Base-by-base conservation (phyloP, 2,888 invertebrate genomes). In the Eupithecia dodoneata region DNA sequence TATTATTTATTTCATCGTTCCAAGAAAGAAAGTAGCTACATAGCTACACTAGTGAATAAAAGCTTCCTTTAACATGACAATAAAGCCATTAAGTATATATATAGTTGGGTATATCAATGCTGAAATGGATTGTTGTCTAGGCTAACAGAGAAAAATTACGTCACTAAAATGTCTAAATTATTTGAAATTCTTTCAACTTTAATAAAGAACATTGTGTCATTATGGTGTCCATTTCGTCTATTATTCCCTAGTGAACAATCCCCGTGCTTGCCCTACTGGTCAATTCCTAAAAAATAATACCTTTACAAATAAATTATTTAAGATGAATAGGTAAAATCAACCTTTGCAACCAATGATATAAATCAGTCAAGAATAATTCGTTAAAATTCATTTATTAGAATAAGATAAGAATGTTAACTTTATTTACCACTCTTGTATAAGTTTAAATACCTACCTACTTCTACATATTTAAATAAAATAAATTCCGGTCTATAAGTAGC, bases 401-500 rank as follows among this genome's bases (percentile, higher is more conserved):
- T 55, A 59, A 59, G 59, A n/a, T 18, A 59, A 59, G 2, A n/a
- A 59, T 59, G 9, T 18, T 10, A 18, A 59, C 18, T 18, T 1
- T 59, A 18, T 10, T 66, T 18, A 42, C 30, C 52, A 59, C 18
- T 59, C 18, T 59, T 52, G n/a, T 18, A 30, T 30, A 63, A 63
- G 30, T 63, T 63, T 63, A 63, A 18, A 30, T 59, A 59, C n/a
- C 55, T 18, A 18, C 55, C 2, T 6, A 74, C n/a, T 52, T 52
- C 15, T 52, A n/a, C 41, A 71, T 52, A 52, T 30, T 45, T 63
- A 72, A 71, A 71, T 73, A 70, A 66, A 72, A 47, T 30, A 18
- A 69, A 70, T 70, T 45, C 69, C 2, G 12, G 47, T 45, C 66
- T 70, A 73, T 78, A 30, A 2, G 63, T 30, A 44, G 66, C 77